Evolutionary conservation across 1,140 invertebrate genomes (phyloP), one percentile per base, ranked within the genome.

Genomic region (Drosophila obscura): DNA sequence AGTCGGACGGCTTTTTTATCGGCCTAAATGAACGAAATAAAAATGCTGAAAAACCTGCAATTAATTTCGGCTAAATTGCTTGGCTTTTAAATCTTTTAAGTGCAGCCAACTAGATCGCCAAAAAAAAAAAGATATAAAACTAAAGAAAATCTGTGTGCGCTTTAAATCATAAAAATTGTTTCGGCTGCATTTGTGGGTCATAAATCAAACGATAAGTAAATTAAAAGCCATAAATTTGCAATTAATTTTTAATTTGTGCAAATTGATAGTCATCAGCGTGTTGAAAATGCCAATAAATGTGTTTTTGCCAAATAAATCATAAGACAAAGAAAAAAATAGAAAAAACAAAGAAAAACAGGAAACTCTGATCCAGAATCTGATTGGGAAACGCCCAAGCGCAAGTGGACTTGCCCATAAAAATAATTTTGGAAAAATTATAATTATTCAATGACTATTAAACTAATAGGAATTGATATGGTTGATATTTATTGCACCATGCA

Each of bases 221-320:
- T 90, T 90, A 90, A 90, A 90, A 78, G 85, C 85, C 69, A 90
- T 90, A 90, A 90, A 90, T 90, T 90, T 82, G 74, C 85, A 90
- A 90, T 90, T 90, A 90, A 90, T 82, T 90, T 89, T 90, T 85
- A 90, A 85, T 90, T 90, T 88, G 82, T 76, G 79, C 79, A 88
- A 88, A 83, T 87, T 83, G 83, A 87, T 82, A 67, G 85, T 51
- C 75, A 82, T 82, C 79, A 83, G 82, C 50, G 78, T 63, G 65
- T 61, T 61, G 61, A 66, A 75, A 79, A 81, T 51, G 71, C 63
- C 78, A 87, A 63, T 72, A 68, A 72, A 83, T 79, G 65, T 79
- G 68, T 39, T 73, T 52, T 60, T 66, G 66, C 49, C 31, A 60
- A 82, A 88, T 88, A 88, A 87, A 87, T 88, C 83, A 82, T 39